Conservation (phyloP, 2,113 vertebrate species). For the Petroica traversi region DNA sequence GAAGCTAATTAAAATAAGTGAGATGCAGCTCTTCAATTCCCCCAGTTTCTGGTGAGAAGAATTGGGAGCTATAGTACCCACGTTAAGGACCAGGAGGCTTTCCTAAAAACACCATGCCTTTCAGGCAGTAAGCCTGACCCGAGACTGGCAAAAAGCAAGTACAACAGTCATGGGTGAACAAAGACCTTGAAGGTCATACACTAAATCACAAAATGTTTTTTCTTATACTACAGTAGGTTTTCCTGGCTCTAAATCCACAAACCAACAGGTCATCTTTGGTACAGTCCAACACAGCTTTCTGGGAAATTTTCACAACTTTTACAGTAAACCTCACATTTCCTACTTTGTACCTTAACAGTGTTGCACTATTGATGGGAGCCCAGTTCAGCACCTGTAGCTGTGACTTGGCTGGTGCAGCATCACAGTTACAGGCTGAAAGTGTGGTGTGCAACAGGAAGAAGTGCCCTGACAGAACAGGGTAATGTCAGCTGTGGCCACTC, state of each 20-base stretch:
- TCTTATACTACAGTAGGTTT: neutral
- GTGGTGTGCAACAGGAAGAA: neutral
- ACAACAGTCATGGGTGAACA: neutral
- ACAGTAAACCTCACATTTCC: neutral
- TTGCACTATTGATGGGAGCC: neutral
- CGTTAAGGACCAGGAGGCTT: neutral
- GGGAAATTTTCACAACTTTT: neutral
- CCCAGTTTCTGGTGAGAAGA: neutral
- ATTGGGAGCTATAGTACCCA: neutral
- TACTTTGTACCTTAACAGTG: neutral
- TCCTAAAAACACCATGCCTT: neutral
- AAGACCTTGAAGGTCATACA: neutral
- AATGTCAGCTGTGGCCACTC: neutral
- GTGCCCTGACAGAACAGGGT: neutral
- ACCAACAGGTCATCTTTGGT: neutral
- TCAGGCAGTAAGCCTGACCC: neutral
- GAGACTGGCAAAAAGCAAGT: neutral
- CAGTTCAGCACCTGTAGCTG: neutral
- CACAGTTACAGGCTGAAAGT: neutral
- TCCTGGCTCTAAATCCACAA: neutral
- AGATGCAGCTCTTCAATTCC: neutral
- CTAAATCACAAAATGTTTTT: neutral
- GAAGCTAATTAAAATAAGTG: slow-evolving; percentile 26
- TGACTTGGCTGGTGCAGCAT: neutral
- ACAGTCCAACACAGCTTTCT: neutral